Conservation (phyloP, 2,113 vertebrate species). For the Agapornis roseicollis region DNA sequence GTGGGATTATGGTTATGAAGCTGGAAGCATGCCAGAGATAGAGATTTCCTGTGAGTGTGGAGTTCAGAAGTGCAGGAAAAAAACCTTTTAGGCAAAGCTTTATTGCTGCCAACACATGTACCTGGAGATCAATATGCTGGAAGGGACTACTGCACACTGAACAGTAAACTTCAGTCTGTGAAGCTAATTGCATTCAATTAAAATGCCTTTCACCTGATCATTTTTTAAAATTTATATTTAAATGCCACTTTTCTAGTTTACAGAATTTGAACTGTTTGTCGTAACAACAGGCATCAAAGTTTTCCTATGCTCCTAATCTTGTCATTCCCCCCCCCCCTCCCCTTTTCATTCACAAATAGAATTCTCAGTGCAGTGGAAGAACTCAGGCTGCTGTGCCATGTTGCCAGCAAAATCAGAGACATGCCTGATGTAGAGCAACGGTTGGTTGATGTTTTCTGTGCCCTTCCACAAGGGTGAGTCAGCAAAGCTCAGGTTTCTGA, state of each 20-base stretch:
- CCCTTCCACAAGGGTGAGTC: neutral
- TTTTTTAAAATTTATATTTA: neutral
- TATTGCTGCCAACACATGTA: neutral
- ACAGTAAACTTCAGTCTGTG: neutral
- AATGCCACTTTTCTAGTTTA: neutral
- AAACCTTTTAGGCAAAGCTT: constrained; percentile 57
- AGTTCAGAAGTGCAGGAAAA: constrained; percentile 77
- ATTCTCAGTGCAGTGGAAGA: neutral
- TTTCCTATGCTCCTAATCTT: neutral
- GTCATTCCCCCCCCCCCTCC: neutral
- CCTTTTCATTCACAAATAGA: neutral
- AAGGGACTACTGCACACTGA: neutral
- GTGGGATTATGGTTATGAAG: constrained; percentile 85
- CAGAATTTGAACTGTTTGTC: neutral
- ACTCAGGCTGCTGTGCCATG: neutral
- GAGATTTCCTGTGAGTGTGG: constrained; percentile 84
- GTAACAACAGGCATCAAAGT: neutral
- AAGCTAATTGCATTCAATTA: constrained; percentile 17
- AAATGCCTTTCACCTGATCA: neutral
- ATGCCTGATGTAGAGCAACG: neutral
- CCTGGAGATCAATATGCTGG: neutral
- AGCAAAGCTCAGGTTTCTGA: neutral
- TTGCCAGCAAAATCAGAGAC: neutral
- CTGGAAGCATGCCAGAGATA: constrained; percentile 69
- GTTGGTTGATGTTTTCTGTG: neutral